Base-by-base conservation (phyloP, 2,888 invertebrate species). In the Idaea dimidiata region DNA sequence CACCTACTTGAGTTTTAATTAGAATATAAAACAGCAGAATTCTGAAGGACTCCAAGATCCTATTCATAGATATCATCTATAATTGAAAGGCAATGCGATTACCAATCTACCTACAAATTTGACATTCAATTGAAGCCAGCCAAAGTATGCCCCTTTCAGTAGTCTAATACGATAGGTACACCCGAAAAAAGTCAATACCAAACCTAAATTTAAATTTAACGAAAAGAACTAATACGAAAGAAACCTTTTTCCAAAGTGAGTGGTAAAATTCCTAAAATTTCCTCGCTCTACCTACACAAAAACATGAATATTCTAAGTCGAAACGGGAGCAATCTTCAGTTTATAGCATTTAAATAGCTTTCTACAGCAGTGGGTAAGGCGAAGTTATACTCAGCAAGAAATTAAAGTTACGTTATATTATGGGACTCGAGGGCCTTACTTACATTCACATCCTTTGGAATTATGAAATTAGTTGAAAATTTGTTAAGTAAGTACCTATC, bases 281-380 rank as follows among this genome's bases (percentile, higher is more conserved):
- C 14, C 43, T 43, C 43, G 43, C 43, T 56, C 56, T 18, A 56
- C 56, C 56, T 56, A 56, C 56, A 56, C 56, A 56, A 56, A 56
- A 56, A 56, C 56, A 66, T 66, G 66, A 60, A 64, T 66, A 64
- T 64, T 64, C 66, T 62, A 64, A 64, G 60, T 66, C 61, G 64
- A 60, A 62, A 64, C 64, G 64, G 66, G 64, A 60, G 70, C 72
- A 72, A 72, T 72, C 68, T 67, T 64, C 70, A 66, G 70, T 72
- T 72, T 72, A 72, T 72, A 72, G 72, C 70, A 67, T 72, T 72
- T 70, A 69, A 72, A 72, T 72, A 72, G 72, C 68, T 70, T 72
- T 68, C 71, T 72, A 67, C 68, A 71, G 70, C 67, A 66, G 61
- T 61, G 65, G 61, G 64, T 62, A 66, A 66, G 66, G 65, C 69